Base-by-base conservation (phyloP, 2,113 vertebrate species). In the Vireo altiloquus region DNA sequence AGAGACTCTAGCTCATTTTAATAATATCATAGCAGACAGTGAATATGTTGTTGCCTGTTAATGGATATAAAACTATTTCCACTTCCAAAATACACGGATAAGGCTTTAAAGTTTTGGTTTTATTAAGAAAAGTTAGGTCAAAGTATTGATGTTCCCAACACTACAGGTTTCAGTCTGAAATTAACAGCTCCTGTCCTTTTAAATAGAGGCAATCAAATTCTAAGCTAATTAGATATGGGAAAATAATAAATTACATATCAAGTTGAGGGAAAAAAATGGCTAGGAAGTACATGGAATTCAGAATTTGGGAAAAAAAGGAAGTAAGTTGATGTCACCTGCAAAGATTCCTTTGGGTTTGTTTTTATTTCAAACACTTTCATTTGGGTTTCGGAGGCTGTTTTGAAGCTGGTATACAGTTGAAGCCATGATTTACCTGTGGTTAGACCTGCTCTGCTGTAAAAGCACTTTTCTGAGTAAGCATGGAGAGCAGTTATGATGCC, bases 101-200 rank as follows among this genome's bases (percentile, higher is more conserved):
- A 97, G 85, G 70, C 79, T 97, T 98, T 95, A 95, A 96, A 93
- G 90, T 77, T 90, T 49, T 57, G 89, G 94, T 96, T 98, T 98
- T 97, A 97, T 96, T 94, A 95, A 97, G 89, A 97, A 97, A 98
- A 98, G 92, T 66, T 46, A 92, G 89, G 93, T 97, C 91, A 93
- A 95, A 94, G 59, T 98, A 98, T 98, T 98, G 97, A 99, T 97
- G 96, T 97, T 97, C 47, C 87, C 90, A 97, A 98, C 92, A 94
- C 56, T 97, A 95, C 66, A 40, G 57, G 78, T 95, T 96, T 95
- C 81, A 82, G 53, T 39, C 94, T 95, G 93, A 98, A 98, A 98
- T 97, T 97, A 97, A 96, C 95, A 96, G 63, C 63, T 95, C 97
- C 96, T 85, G 95, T 95, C 87, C 82, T 75, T 96, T 97, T 97